phyloP scores from a whole-genome alignment of 2,113 vertebrate species.

The Rynchops niger region DNA sequence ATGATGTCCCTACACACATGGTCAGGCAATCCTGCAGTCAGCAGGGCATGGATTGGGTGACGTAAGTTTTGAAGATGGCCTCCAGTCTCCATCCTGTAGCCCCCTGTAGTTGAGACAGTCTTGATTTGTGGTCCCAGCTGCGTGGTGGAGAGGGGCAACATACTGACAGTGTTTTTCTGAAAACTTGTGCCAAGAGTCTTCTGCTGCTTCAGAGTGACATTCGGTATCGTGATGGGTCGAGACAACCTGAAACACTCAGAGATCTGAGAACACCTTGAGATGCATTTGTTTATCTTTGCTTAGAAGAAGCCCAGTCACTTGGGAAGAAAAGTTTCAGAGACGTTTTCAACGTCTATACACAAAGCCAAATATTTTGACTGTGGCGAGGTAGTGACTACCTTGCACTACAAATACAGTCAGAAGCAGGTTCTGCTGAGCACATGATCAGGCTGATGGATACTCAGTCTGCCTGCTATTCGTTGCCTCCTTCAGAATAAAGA shows the following conservation, averaged over 20 bases:
- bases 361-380: constrained; percentile 36
- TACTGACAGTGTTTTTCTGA: not conserved
- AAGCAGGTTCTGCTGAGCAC: not conserved
- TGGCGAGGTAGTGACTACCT: not conserved
- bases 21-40: not conserved
- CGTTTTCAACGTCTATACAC: not conserved
- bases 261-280: not conserved
- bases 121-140: not conserved
- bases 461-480: not conserved
- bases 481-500: not conserved
- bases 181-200: not conserved
- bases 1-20: not conserved
- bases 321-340: not conserved
- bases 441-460: not conserved
- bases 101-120: not conserved
- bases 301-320: not conserved
- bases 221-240: not conserved
- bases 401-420: not conserved
- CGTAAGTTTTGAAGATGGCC: not conserved
- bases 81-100: not conserved
- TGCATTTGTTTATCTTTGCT: not conserved
- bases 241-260: not conserved
- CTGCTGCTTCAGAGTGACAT: not conserved
- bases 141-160: not conserved
- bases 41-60: not conserved